These are phyloP conservation scores for Liodrosophila aerea DNA, from an alignment of 2,888 invertebrate genomes.

Conservation along the genomic window DNA sequence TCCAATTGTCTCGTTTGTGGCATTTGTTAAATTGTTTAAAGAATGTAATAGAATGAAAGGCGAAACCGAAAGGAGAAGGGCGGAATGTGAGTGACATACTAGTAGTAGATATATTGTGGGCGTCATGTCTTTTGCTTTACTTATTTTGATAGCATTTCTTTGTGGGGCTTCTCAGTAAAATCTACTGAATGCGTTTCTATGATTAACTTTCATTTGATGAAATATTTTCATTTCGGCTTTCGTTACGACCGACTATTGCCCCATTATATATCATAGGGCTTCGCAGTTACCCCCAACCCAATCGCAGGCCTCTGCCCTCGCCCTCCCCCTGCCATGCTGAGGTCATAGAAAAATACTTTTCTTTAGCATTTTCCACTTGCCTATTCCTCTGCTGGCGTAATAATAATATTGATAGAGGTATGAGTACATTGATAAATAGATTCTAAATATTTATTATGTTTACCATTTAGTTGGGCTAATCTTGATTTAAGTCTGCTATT, in stretches of 20 bases:
- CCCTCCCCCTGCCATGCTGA: constrained; percentile 23
- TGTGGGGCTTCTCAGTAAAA: constrained; percentile 59
- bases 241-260: constrained; percentile 22
- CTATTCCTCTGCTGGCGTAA: constrained; percentile 3
- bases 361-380: constrained; percentile 16
- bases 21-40: constrained; percentile 67
- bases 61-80: not conserved
- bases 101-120: constrained; percentile 44
- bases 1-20: constrained; percentile 49
- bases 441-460: no score
- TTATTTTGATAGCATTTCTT: constrained; percentile 48
- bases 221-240: constrained; percentile 62
- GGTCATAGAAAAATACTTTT: constrained; percentile 34
- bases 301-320: not conserved
- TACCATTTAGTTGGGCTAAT: constrained; percentile 1
- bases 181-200: constrained; percentile 65
- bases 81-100: not conserved
- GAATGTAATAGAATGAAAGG: constrained; percentile 16
- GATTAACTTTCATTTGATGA: constrained; percentile 69
- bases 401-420: constrained; percentile 11
- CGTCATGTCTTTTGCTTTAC: constrained; percentile 46
- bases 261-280: constrained; percentile 25
- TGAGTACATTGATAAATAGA: no score
- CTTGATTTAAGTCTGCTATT: no score
- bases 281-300: constrained; percentile 3